Conservation (phyloP, 2,113 vertebrate species). For the Rhadina sibilatrix region DNA sequence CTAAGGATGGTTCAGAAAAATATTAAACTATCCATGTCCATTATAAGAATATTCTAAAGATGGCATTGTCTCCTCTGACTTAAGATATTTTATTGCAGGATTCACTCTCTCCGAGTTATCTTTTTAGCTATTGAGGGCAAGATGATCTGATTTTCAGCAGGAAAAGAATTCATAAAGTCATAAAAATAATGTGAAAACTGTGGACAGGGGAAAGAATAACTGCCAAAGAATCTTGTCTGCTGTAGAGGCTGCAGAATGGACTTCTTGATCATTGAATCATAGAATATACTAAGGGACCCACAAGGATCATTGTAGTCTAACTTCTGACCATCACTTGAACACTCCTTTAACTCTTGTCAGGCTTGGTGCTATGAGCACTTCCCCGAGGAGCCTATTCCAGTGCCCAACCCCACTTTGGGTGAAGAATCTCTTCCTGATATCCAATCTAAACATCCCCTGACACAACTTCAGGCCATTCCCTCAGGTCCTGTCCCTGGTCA, state of each 20-base stretch:
- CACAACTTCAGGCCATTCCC: neutral
- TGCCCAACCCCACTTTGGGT: accelerated
- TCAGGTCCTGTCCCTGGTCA: accelerated
- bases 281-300: neutral
- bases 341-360: neutral
- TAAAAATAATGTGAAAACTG: neutral
- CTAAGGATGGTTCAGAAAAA: neutral
- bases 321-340: neutral
- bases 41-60: neutral
- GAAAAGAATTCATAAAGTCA: neutral
- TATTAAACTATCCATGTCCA: neutral
- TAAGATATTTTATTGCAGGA: neutral
- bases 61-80: neutral
- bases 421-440: neutral
- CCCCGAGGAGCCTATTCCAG: neutral
- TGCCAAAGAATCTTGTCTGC: neutral
- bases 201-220: neutral
- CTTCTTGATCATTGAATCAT: neutral
- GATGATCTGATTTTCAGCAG: neutral
- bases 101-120: neutral
- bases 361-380: neutral
- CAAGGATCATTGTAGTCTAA: neutral
- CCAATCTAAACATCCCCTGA: accelerated
- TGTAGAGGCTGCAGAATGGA: neutral
- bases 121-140: neutral